Percentiles rank a stretch among this genome's conserved stretches.
Evolutionary conservation across 2,797 vertebrate genomes (phyloP).

Genomic region (Notoglanidium macrostoma): DNA sequence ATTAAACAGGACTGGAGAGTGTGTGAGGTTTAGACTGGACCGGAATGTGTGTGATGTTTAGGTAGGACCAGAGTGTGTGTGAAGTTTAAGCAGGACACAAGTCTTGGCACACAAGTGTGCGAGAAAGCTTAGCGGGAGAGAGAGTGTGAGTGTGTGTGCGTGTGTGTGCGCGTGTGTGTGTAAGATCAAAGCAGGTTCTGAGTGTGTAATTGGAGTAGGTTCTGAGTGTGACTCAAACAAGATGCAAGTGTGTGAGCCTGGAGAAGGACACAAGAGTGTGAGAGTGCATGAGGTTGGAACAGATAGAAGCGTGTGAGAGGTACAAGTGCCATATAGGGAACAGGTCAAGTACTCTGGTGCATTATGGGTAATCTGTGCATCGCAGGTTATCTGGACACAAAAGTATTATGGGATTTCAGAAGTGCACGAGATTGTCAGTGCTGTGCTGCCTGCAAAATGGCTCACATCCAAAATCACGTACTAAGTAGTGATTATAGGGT

Average conservation of each 20-base stretch:
- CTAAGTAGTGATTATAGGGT: slow-evolving; percentile 1
- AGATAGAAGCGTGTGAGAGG: neutral
- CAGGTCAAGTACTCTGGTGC: neutral
- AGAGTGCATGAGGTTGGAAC: neutral
- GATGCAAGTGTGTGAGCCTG: neutral
- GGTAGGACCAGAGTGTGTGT: neutral
- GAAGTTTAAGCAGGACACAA: neutral
- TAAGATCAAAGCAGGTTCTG: neutral
- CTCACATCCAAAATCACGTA: neutral
- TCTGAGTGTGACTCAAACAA: neutral
- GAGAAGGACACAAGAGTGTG: neutral
- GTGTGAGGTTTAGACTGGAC: too few relatives aligned
- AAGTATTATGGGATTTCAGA: neutral
- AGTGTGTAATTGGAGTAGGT: neutral
- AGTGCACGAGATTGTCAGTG: neutral
- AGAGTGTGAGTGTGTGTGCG: neutral
- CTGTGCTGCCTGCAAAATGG: neutral
- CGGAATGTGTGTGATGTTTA: neutral
- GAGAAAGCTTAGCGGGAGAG: neutral
- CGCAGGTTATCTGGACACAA: neutral
- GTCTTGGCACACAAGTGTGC: neutral
- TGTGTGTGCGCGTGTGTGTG: neutral
- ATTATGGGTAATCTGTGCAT: neutral
- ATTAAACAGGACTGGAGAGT: neutral
- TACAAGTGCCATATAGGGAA: neutral